Conservation (phyloP, 2,113 vertebrate species). For the Mus spicilegus region DNA sequence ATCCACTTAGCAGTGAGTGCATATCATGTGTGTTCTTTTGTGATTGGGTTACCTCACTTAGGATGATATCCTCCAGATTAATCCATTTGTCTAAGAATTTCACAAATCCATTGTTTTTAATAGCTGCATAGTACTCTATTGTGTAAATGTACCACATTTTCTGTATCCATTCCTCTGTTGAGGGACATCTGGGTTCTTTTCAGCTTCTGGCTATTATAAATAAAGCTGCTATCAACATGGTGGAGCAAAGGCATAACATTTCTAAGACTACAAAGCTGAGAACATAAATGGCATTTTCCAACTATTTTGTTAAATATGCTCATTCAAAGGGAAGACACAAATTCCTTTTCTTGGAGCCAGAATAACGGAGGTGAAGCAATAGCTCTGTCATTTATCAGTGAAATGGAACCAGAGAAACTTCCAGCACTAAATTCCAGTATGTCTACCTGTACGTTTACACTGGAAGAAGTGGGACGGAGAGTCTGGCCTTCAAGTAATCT, state of each 20-base stretch:
- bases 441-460: background rate
- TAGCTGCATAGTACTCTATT: too few species aligned
- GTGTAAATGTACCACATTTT: too few species aligned
- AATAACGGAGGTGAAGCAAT: background rate
- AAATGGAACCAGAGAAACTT: background rate
- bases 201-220: too few species aligned
- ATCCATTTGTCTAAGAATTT: too few species aligned
- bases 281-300: background rate
- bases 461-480: background rate
- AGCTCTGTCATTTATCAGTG: background rate
- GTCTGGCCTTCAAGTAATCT: constrained; percentile 51
- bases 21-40: too few species aligned
- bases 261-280: constrained; percentile 16
- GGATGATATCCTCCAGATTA: too few species aligned
- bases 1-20: too few species aligned
- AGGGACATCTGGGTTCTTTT: too few species aligned
- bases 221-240: too few species aligned
- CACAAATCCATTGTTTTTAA: too few species aligned
- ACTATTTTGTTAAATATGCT: background rate
- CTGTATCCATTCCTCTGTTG: too few species aligned
- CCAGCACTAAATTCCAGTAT: background rate
- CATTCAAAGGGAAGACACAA: background rate
- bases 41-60: too few species aligned
- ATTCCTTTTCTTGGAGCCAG: background rate
- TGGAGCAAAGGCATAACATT: background rate